phyloP scores from a whole-genome alignment of 2,888 invertebrate genomes.

The Rhagonycha fulva region DNA sequence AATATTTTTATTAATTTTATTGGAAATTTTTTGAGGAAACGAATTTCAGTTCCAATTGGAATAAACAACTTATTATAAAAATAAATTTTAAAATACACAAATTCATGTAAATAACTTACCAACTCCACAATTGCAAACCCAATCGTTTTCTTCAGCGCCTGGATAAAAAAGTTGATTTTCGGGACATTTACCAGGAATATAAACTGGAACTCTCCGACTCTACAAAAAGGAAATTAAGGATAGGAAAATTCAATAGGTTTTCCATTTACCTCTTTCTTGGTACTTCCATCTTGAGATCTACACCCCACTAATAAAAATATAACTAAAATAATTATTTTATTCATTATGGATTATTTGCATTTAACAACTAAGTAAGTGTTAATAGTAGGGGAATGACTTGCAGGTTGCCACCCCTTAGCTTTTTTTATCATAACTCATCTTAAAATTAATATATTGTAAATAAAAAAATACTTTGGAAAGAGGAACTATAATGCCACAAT shows the following conservation, averaged over 20 bases:
- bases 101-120: slow-evolving; percentile 48
- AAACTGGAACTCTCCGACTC: slow-evolving; percentile 58
- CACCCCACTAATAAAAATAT: neutral
- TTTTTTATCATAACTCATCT: too few species aligned
- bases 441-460: too few species aligned
- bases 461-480: too few species aligned
- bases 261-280: neutral
- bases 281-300: slow-evolving; percentile 6
- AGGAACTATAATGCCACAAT: too few species aligned
- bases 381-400: too few species aligned
- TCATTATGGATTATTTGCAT: neutral
- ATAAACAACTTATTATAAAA: too few species aligned
- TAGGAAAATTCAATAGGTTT: neutral
- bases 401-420: too few species aligned
- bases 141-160: slow-evolving; percentile 65
- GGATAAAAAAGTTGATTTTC: slow-evolving; percentile 70
- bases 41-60: too few species aligned
- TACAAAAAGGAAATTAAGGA: neutral
- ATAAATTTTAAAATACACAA: neutral
- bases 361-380: neutral
- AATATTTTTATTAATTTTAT: too few species aligned
- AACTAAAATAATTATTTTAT: neutral
- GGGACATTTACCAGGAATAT: slow-evolving; percentile 63
- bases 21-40: too few species aligned
- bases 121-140: slow-evolving; percentile 67